Conservation (phyloP, 2,113 vertebrate genomes). For the Pteronura brasiliensis region DNA sequence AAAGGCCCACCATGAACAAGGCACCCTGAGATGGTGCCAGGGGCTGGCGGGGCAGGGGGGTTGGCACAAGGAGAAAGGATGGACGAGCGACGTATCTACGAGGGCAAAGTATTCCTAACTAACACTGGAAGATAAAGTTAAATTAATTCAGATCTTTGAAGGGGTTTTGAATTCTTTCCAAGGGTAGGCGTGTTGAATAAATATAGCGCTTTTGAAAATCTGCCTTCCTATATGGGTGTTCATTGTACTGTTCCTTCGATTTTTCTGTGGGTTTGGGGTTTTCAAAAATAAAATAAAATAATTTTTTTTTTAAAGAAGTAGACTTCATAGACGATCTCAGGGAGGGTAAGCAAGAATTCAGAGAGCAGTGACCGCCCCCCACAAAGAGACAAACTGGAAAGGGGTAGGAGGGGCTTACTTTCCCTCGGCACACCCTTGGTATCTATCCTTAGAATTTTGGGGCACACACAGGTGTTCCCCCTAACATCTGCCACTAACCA, state of each 20-base stretch:
- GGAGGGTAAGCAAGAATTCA: background rate
- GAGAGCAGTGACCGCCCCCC: background rate
- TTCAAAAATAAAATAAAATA: slow-evolving; percentile 32
- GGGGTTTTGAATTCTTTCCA: slow-evolving; percentile 49
- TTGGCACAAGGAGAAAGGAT: background rate
- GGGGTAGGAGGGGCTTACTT: background rate
- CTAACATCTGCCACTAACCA: background rate
- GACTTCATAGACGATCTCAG: background rate
- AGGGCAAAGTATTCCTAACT: slow-evolving; percentile 42
- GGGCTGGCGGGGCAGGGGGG: no score
- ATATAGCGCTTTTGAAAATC: slow-evolving; percentile 55
- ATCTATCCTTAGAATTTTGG: background rate
- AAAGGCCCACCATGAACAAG: background rate
- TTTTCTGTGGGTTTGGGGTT: slow-evolving; percentile 27
- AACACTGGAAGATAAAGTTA: slow-evolving; percentile 34
- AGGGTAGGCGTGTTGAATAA: slow-evolving; percentile 45
- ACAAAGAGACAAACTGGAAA: background rate
- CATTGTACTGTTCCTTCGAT: slow-evolving; percentile 29
- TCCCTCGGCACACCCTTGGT: background rate
- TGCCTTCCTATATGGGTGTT: slow-evolving; percentile 27
- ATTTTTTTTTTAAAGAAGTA: background rate
- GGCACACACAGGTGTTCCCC: background rate
- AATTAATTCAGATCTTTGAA: slow-evolving; percentile 51
- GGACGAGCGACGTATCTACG: background rate
- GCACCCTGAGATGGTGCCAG: background rate